Conservation (phyloP, 2,888 invertebrate species). For the Drosophila paranaensis region DNA sequence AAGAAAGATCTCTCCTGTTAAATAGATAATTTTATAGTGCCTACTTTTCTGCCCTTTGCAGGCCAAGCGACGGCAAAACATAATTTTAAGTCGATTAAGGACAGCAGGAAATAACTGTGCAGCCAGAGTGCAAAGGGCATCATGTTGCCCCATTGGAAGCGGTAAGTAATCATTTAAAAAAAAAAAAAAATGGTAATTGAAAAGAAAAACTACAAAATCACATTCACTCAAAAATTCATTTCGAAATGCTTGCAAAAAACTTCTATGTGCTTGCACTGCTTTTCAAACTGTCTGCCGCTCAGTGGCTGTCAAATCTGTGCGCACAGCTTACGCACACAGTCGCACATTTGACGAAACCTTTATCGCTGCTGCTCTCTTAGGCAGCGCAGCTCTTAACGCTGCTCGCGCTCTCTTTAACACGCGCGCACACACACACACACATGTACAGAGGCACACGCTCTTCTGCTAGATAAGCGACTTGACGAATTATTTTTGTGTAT, state of each 20-base stretch:
- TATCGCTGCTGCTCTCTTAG: constrained; percentile 37
- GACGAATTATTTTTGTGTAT: background rate
- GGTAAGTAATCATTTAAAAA: constrained; percentile 71
- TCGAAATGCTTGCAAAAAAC: background rate
- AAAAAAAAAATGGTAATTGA: background rate
- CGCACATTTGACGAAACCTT: background rate
- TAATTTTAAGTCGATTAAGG: constrained; percentile 66
- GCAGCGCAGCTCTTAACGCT: constrained; percentile 20
- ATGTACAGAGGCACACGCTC: background rate
- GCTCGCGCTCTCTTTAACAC: constrained; percentile 1
- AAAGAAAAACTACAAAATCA: background rate
- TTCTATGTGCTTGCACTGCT: background rate
- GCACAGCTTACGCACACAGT: background rate
- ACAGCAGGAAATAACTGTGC: constrained; percentile 65
- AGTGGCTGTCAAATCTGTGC: constrained; percentile 33
- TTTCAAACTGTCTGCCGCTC: constrained; percentile 8
- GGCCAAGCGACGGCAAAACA: constrained; percentile 76
- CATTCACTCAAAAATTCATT: background rate
- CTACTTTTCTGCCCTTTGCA: constrained; percentile 61
- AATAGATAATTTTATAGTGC: constrained; percentile 55
- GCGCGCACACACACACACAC: background rate
- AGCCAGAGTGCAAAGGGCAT: constrained; percentile 80
- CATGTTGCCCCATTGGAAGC: constrained; percentile 84
- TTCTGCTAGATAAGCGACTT: constrained; percentile 33
- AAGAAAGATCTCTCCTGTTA: constrained; percentile 1